Conservation (phyloP, 2,113 vertebrate species). For the Ailurus styani region DNA sequence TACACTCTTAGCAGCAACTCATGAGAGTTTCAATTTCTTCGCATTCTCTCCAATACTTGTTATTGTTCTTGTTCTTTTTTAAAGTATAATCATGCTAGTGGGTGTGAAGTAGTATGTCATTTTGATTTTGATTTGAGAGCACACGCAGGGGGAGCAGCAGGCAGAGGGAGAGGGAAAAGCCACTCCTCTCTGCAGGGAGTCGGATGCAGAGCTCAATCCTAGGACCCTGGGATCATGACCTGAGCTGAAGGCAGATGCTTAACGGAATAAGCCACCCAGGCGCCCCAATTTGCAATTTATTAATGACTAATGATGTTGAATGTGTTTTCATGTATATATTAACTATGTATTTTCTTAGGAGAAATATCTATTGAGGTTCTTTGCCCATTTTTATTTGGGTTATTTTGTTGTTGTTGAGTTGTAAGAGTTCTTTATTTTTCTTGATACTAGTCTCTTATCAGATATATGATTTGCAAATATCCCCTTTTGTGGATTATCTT, state of each 20-base stretch:
- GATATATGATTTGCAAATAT: not conserved
- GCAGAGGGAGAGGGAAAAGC: not conserved
- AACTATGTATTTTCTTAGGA: not conserved
- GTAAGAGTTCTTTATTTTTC: not conserved
- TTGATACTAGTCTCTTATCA: not conserved
- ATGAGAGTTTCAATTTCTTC: not conserved
- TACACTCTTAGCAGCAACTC: not conserved
- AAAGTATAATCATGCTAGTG: not conserved
- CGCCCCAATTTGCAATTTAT: not conserved
- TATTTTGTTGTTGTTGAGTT: constrained; percentile 17
- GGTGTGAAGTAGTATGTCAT: not conserved
- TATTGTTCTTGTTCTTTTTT: not conserved
- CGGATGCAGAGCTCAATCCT: not conserved
- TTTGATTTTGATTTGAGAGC: not conserved
- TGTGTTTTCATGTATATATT: not conserved
- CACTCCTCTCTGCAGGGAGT: not conserved
- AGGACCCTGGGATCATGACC: not conserved
- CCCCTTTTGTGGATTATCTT: not conserved
- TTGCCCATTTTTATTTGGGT: not conserved
- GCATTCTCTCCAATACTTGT: not conserved
- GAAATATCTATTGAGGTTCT: not conserved
- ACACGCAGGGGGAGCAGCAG: not conserved
- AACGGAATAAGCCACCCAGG: not conserved
- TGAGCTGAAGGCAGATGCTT: not conserved
- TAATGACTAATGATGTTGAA: not conserved